A percentile compares a stretch with the other conserved stretches of the same genome.
Conservation (phyloP, 2,888 invertebrate species). For the Eupelmus urozonus region DNA sequence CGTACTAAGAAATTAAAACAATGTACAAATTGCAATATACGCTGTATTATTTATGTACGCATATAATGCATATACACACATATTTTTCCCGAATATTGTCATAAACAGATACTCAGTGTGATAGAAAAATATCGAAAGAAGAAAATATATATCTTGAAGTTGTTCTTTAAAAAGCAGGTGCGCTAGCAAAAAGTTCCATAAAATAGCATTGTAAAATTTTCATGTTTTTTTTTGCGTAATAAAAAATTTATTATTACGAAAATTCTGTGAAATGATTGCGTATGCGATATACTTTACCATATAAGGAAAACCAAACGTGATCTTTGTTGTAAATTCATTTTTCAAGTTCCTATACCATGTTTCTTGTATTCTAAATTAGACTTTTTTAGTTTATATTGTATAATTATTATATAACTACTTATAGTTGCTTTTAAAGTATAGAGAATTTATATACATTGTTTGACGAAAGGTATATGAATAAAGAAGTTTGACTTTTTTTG, state of each 20-base stretch:
- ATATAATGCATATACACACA: conserved; percentile 53
- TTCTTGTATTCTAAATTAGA: conserved; percentile 26
- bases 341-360: conserved; percentile 46
- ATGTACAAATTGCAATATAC: conserved; percentile 56
- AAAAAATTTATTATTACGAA: conserved; percentile 55
- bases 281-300: conserved; percentile 11
- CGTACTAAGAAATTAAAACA: conserved; percentile 30
- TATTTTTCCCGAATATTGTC: conserved; percentile 58
- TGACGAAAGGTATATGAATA: conserved; percentile 38
- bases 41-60: conserved; percentile 57
- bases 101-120: conserved; percentile 57
- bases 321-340: conserved; percentile 27
- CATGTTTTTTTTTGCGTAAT: conserved; percentile 54
- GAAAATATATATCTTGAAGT: conserved; percentile 48
- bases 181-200: conserved; percentile 52
- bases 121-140: conserved; percentile 52
- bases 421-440: conserved; percentile 22
- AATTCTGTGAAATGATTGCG: conserved; percentile 34
- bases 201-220: conserved; percentile 56
- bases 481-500: conserved; percentile 32
- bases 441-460: conserved; percentile 39
- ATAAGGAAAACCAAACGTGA: neutral
- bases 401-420: conserved; percentile 8
- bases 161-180: conserved; percentile 47
- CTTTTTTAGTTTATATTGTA: conserved; percentile 9